Conservation (phyloP, 2,113 vertebrate species). For the Lepus europaeus region DNA sequence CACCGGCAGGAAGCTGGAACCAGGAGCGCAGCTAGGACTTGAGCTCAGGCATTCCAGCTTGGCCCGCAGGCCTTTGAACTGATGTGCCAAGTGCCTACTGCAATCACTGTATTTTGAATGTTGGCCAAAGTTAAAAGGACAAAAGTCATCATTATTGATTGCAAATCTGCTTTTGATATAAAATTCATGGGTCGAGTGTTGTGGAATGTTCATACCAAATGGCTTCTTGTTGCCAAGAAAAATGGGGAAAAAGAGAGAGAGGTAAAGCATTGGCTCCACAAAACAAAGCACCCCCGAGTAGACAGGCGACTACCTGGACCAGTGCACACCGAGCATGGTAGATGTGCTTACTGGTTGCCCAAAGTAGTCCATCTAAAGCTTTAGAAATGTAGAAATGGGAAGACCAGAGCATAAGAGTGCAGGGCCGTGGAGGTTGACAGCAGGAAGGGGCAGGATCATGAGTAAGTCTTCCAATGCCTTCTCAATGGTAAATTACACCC, state of each 20-base stretch:
- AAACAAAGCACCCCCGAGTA: neutral
- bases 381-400: neutral
- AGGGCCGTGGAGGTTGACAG: neutral
- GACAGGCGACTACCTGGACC: neutral
- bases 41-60: too few relatives aligned
- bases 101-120: slow-evolving; percentile 6
- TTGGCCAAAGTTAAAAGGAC: neutral
- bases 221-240: neutral
- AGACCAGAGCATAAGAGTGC: too few relatives aligned
- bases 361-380: neutral
- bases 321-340: neutral
- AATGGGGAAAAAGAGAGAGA: neutral
- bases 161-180: slow-evolving; percentile 42
- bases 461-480: neutral
- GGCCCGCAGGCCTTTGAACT: too few relatives aligned
- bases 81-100: too few relatives aligned
- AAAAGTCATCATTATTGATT: neutral
- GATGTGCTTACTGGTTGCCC: neutral
- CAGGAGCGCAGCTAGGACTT: too few relatives aligned
- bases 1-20: too few relatives aligned
- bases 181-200: neutral
- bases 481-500: neutral
- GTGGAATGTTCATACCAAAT: neutral
- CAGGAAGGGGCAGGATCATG: neutral
- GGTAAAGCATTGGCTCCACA: slow-evolving; percentile 6